Evolutionary conservation across 2,797 vertebrate species (phyloP).

Genomic region (Saxicola maurus): DNA sequence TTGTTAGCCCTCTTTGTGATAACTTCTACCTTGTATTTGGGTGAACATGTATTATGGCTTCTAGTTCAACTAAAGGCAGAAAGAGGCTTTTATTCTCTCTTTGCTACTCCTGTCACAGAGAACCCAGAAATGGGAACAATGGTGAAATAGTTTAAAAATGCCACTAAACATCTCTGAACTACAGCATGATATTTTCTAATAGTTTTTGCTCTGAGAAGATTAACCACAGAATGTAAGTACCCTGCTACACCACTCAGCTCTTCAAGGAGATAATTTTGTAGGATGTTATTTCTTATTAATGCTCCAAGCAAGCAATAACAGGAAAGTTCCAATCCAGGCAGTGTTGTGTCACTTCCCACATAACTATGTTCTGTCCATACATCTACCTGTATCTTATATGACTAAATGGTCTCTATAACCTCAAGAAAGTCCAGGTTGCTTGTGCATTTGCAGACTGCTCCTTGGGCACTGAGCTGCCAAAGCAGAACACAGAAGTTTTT

Average conservation of each 20-base stretch:
- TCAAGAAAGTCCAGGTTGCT: slow-evolving; percentile 19
- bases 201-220: neutral
- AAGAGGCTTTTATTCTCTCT: neutral
- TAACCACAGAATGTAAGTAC: neutral
- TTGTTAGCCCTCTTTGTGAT: neutral
- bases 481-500: slow-evolving; percentile 27
- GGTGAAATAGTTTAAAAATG: neutral
- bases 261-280: neutral
- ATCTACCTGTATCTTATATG: neutral
- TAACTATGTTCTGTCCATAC: neutral
- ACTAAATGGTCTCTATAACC: slow-evolving; percentile 20
- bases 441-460: slow-evolving; percentile 2
- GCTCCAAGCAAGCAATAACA: neutral
- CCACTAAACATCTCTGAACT: neutral
- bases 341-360: neutral
- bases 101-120: neutral
- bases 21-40: neutral
- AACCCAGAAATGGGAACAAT: neutral
- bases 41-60: neutral
- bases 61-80: neutral
- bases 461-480: neutral
- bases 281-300: neutral
- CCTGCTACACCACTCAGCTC: neutral
- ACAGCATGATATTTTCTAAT: neutral
- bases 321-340: slow-evolving; percentile 26